A percentile compares a stretch with the other conserved stretches of the same genome.
phyloP scores from a whole-genome alignment of 2,888 invertebrate species.

The Cartodere bifasciata region DNA sequence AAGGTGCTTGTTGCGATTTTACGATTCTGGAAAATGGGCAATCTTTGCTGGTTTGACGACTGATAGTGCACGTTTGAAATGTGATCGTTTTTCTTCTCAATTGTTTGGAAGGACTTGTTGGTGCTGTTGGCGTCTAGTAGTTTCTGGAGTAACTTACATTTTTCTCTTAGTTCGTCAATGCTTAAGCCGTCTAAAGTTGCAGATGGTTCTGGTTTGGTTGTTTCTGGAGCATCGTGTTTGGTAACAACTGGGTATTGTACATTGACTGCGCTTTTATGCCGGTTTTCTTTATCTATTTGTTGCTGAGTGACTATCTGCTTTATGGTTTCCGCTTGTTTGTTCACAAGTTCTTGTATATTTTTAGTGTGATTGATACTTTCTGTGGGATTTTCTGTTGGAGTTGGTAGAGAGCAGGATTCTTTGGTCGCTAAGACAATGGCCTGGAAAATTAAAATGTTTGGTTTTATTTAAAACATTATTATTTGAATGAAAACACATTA shows the following conservation, averaged over 20 bases:
- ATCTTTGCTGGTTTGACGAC: slow-evolving; percentile 1
- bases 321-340: slow-evolving; percentile 28
- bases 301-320: slow-evolving; percentile 27
- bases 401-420: no score
- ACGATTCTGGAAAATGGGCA: background rate
- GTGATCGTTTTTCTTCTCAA: slow-evolving; percentile 1
- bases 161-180: slow-evolving; percentile 24
- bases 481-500: no score
- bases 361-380: no score
- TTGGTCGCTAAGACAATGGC: no score
- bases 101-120: no score
- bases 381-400: no score
- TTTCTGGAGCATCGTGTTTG: slow-evolving; percentile 15
- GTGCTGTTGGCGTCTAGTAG: slow-evolving; percentile 15
- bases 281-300: slow-evolving; percentile 11
- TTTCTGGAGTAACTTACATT: slow-evolving; percentile 25
- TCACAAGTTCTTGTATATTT: no score
- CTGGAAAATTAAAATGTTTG: no score
- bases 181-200: slow-evolving; percentile 15
- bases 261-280: slow-evolving; percentile 4
- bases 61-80: slow-evolving; percentile 3
- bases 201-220: slow-evolving; percentile 3
- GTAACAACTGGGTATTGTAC: slow-evolving; percentile 18
- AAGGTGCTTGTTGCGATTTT: background rate
- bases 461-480: no score